phyloP scores from a whole-genome alignment of 2,888 invertebrate species.

The Ormyrus nitidulus region DNA sequence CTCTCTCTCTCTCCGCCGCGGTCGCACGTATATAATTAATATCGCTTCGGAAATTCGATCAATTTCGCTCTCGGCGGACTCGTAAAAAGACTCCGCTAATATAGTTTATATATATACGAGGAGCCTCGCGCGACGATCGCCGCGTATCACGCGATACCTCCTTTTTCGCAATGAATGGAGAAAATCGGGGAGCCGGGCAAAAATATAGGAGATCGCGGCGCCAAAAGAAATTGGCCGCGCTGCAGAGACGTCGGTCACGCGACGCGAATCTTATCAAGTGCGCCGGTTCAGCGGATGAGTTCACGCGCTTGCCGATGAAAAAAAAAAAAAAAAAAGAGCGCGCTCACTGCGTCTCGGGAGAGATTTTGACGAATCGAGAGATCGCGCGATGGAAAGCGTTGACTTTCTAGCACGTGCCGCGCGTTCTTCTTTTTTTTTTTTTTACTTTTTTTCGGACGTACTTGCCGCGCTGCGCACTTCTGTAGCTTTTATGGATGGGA shows the following conservation, averaged over 20 bases:
- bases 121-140: too few relatives aligned
- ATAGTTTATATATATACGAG: too few relatives aligned
- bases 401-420: conserved; percentile 13
- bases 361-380: not conserved
- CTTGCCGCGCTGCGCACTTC: too few relatives aligned
- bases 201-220: not conserved
- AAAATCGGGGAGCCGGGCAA: not conserved
- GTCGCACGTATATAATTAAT: too few relatives aligned
- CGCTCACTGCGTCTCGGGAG: not conserved
- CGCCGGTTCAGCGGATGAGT: not conserved
- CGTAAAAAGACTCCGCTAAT: too few relatives aligned
- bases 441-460: too few relatives aligned
- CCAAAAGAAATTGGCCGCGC: conserved; percentile 6
- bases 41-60: too few relatives aligned
- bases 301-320: not conserved
- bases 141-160: too few relatives aligned
- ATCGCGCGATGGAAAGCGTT: conserved; percentile 26
- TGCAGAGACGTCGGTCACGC: not conserved
- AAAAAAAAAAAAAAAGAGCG: conserved; percentile 3
- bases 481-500: too few relatives aligned
- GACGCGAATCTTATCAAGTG: conserved; percentile 6
- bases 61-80: too few relatives aligned
- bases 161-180: not conserved
- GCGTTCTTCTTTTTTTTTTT: too few relatives aligned
- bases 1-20: too few relatives aligned